These are phyloP conservation scores for Nemopilema nomurai DNA, from an alignment of 30 jellyfish, hydroid and myxozoan species.

Conservation along the genomic window DNA sequence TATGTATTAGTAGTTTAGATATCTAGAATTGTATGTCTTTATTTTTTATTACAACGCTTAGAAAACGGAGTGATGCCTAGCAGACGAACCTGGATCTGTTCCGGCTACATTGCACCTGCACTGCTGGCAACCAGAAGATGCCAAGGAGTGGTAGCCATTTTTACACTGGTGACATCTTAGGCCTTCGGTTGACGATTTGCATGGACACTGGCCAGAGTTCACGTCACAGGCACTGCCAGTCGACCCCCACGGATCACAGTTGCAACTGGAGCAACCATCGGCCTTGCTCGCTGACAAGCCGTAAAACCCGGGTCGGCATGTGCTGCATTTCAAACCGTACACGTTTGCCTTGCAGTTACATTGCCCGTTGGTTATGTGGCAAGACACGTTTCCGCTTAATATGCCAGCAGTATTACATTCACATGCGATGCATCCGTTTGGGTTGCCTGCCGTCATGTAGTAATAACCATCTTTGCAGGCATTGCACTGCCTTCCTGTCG, in stretches of 20 bases:
- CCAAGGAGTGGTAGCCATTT: conserved; percentile 76
- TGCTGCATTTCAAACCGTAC: conserved; percentile 71
- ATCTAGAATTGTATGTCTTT: too few species aligned
- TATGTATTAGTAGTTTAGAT: too few species aligned
- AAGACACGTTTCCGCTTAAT: conserved; percentile 54
- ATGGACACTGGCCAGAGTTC: conserved; percentile 85
- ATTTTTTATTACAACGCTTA: too few species aligned
- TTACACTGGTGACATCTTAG: conserved; percentile 83
- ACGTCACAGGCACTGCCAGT: conserved; percentile 66
- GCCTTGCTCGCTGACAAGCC: conserved; percentile 75
- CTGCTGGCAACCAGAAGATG: conserved; percentile 75
- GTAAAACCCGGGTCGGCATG: conserved; percentile 74
- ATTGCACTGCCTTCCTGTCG: conserved; percentile 90
- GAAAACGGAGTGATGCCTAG: too few species aligned
- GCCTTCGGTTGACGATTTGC: conserved; percentile 83
- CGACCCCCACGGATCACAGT: conserved; percentile 95
- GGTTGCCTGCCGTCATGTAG: conserved; percentile 75
- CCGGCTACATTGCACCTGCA: conserved; percentile 88
- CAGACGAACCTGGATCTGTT: conserved; percentile 91
- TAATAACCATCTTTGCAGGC: conserved; percentile 87
- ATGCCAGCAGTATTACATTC: conserved; percentile 91
- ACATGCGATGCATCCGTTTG: conserved; percentile 90
- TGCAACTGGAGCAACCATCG: conserved; percentile 91
- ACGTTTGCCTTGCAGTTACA: conserved; percentile 90
- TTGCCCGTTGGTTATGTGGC: conserved; percentile 88